Percentiles rank a stretch among this genome's conserved stretches.
Conservation (phyloP, 2,113 vertebrate species). For the Hystrix cristata region DNA sequence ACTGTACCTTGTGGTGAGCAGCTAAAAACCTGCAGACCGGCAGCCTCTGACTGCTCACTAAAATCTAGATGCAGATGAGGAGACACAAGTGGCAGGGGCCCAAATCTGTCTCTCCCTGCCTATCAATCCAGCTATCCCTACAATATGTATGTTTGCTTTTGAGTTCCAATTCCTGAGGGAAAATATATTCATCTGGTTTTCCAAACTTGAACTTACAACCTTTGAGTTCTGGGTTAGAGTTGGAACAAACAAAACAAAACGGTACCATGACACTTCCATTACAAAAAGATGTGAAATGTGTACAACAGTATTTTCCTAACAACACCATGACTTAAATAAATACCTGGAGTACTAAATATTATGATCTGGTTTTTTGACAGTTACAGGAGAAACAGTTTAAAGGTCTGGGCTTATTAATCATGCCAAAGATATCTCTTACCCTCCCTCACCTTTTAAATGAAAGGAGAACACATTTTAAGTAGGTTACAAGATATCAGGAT, state of each 20-base stretch:
- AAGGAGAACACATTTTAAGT: not conserved
- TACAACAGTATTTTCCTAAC: not conserved
- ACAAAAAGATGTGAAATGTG: not conserved
- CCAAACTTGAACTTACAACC: not conserved
- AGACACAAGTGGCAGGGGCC: too few relatives aligned
- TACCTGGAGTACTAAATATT: not conserved
- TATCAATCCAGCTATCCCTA: too few relatives aligned
- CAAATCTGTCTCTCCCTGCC: too few relatives aligned
- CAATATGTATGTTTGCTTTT: not conserved
- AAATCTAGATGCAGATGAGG: too few relatives aligned
- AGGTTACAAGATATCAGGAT: conserved; percentile 53
- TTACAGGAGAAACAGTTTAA: not conserved
- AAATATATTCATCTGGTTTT: not conserved
- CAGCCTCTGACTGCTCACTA: too few relatives aligned
- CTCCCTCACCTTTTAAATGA: not conserved
- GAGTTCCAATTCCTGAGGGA: not conserved
- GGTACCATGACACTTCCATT: not conserved
- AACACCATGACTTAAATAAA: not conserved
- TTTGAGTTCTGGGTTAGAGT: not conserved
- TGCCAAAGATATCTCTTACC: not conserved
- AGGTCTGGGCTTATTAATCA: not conserved
- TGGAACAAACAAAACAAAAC: not conserved
- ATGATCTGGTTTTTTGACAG: not conserved
- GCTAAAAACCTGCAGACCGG: too few relatives aligned
- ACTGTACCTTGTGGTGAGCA: too few relatives aligned